These are phyloP conservation scores for Meiosimyza platycephala DNA, from an alignment of 2,888 invertebrate species.

Conservation along the genomic window DNA sequence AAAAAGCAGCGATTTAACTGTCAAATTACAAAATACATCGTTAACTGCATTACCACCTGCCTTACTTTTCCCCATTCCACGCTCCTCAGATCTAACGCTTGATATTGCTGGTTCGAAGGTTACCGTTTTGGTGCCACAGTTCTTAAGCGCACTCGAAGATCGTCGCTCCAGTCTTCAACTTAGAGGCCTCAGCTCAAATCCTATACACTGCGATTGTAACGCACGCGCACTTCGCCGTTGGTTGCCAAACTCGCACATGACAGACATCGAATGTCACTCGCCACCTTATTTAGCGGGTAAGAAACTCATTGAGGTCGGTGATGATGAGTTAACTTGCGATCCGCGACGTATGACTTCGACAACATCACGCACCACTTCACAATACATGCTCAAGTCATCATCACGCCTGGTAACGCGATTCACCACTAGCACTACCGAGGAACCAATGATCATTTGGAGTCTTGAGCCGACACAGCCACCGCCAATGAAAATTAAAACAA, in stretches of 20 bases:
- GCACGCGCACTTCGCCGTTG: conserved; percentile 83
- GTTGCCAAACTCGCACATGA: conserved; percentile 76
- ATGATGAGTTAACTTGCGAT: conserved; percentile 86
- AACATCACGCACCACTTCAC: conserved; percentile 53
- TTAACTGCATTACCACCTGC: conserved; percentile 82
- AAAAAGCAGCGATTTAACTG: conserved; percentile 76
- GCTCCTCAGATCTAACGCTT: conserved; percentile 83
- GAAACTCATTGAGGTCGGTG: conserved; percentile 79
- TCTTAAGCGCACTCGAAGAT: conserved; percentile 85
- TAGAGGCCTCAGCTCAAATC: conserved; percentile 81
- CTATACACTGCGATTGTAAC: conserved; percentile 87
- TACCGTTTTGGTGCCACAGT: conserved; percentile 79
- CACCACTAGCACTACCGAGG: conserved; percentile 72
- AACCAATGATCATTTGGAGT: conserved; percentile 92
- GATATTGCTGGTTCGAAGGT: conserved; percentile 85
- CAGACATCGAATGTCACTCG: conserved; percentile 74
- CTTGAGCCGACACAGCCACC: conserved; percentile 78
- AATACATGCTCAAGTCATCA: conserved; percentile 57
- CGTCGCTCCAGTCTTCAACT: conserved; percentile 80
- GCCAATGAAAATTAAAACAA: conserved; percentile 70
- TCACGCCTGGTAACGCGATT: conserved; percentile 65
- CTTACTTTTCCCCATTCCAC: conserved; percentile 85
- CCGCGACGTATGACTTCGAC: conserved; percentile 70
- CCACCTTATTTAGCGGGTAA: conserved; percentile 79
- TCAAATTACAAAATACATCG: conserved; percentile 86